Percentiles rank a stretch among this genome's conserved stretches.
These are phyloP conservation scores for Tiliacea aurago DNA, from an alignment of 2,888 invertebrate species.

Conservation along the genomic window DNA sequence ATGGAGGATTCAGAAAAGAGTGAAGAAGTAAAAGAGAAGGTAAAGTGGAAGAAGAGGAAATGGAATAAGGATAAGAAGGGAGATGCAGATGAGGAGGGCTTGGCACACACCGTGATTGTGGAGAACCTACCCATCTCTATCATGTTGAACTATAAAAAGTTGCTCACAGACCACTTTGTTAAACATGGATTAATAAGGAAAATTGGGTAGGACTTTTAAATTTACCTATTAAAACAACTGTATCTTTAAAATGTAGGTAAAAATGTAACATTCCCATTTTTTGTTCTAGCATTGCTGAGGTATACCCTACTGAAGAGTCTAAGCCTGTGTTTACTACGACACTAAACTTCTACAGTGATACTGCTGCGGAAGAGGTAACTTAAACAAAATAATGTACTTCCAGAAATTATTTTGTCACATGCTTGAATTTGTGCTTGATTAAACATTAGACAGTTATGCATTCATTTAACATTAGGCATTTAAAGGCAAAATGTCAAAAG, in stretches of 20 bases:
- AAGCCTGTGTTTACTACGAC: constrained; percentile 83
- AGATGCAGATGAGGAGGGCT: constrained; percentile 62
- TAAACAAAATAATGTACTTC: background rate
- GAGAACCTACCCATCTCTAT: constrained; percentile 82
- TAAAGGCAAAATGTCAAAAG: background rate
- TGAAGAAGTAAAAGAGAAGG: constrained; percentile 76
- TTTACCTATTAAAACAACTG: background rate
- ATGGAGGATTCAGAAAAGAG: constrained; percentile 63
- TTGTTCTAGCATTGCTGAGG: constrained; percentile 80
- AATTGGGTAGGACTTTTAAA: constrained; percentile 77
- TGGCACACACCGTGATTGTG: constrained; percentile 75
- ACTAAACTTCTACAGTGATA: constrained; percentile 78
- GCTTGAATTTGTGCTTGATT: background rate
- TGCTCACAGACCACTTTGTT: constrained; percentile 79
- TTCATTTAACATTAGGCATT: too few species aligned
- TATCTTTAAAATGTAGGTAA: background rate
- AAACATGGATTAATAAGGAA: constrained; percentile 79
- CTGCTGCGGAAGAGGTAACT: constrained; percentile 78
- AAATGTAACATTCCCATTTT: background rate
- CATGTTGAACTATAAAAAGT: constrained; percentile 78
- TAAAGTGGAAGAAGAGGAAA: constrained; percentile 83
- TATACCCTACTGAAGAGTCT: constrained; percentile 78
- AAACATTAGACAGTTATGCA: too few species aligned
- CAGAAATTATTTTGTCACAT: background rate
- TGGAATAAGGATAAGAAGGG: constrained; percentile 84